These are phyloP conservation scores for Tursiops truncatus DNA, from an alignment of 2,113 vertebrate species.

Conservation along the genomic window DNA sequence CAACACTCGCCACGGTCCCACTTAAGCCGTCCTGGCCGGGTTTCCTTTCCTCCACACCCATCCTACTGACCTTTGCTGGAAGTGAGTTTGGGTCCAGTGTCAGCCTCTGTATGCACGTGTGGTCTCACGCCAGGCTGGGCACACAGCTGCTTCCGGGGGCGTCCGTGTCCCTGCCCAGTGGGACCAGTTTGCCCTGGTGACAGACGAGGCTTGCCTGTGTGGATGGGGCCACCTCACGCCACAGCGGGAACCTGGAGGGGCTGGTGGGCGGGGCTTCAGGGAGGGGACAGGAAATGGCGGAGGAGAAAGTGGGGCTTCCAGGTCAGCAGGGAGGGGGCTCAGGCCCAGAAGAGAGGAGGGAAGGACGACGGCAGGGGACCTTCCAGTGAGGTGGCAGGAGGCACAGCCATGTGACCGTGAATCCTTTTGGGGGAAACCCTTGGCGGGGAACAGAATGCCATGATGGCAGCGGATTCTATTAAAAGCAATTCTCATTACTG, in stretches of 20 bases:
- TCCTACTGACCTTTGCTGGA: not conserved
- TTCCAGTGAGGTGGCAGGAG: slow-evolving; percentile 43
- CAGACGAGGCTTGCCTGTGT: not conserved
- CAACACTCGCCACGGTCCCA: too few relatives aligned
- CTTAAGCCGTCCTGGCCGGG: not conserved
- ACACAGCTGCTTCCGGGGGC: not conserved
- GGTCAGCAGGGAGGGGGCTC: rapidly evolving
- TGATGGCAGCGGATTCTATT: slow-evolving; percentile 70
- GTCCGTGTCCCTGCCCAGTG: too few relatives aligned
- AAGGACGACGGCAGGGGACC: not conserved
- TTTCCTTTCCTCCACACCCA: not conserved
- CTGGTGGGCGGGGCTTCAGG: not conserved
- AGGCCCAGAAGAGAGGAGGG: rapidly evolving
- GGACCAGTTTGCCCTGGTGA: not conserved
- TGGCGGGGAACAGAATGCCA: slow-evolving; percentile 43
- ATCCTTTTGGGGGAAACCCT: slow-evolving; percentile 67
- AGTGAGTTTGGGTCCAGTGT: not conserved
- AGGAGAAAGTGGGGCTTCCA: not conserved
- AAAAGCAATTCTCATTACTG: slow-evolving; percentile 76
- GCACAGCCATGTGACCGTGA: slow-evolving; percentile 32
- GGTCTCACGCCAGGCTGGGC: not conserved
- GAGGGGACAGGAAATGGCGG: not conserved
- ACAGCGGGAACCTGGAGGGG: not conserved
- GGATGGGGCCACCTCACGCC: not conserved
- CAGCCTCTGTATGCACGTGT: rapidly evolving